phyloP scores from a whole-genome alignment of 1,140 invertebrate genomes.

The Sarcophaga peregrina region DNA sequence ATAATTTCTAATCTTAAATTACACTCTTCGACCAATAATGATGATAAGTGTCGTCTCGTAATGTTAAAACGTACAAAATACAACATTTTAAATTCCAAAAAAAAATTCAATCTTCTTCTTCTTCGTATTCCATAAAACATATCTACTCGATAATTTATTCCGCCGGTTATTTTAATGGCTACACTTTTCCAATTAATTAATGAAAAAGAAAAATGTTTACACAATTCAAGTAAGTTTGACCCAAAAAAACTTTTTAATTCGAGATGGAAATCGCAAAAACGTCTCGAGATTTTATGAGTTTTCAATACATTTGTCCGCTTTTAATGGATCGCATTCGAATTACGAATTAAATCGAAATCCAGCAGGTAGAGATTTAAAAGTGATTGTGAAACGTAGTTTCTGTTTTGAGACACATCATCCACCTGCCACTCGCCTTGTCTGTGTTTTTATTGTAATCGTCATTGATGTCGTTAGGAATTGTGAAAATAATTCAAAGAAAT shows the following conservation, averaged over 20 bases:
- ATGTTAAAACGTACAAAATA: not conserved
- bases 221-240: not conserved
- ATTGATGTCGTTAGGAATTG: too few relatives aligned
- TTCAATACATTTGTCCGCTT: not conserved
- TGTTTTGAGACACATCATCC: too few relatives aligned
- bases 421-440: too few relatives aligned
- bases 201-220: not conserved
- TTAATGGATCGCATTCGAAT: not conserved
- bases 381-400: too few relatives aligned
- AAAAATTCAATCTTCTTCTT: too few relatives aligned
- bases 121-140: not conserved
- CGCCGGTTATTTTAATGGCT: not conserved
- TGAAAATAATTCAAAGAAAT: too few relatives aligned
- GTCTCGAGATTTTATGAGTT: not conserved
- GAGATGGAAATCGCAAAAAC: not conserved
- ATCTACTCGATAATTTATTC: not conserved
- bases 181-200: conserved; percentile 25
- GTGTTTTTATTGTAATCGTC: too few relatives aligned
- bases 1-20: conserved; percentile 9
- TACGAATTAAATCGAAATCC: too few relatives aligned
- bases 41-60: not conserved
- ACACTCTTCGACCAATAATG: not conserved
- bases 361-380: too few relatives aligned
- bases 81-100: not conserved
- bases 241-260: not conserved